A percentile compares a stretch with the other conserved stretches of the same genome.
Conservation (phyloP, 1,140 invertebrate genomes). For the Aleiodes sp. region DNA sequence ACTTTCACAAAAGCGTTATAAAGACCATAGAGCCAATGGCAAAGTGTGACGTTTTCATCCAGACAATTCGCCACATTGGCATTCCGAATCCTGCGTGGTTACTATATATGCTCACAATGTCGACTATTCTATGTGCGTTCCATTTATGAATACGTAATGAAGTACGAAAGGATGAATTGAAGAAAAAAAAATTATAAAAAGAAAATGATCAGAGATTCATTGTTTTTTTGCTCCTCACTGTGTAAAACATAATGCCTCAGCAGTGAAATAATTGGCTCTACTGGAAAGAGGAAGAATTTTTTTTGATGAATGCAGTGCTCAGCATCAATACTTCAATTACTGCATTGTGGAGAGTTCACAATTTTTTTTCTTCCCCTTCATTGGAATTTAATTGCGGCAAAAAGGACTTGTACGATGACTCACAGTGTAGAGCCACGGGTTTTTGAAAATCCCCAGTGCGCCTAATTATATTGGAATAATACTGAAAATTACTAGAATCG, state of each 20-base stretch:
- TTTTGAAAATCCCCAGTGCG: too few relatives aligned
- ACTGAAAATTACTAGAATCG: neutral
- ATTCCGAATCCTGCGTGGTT: conserved; percentile 49
- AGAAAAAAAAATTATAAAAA: neutral
- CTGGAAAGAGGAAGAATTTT: neutral
- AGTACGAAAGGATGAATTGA: conserved; percentile 36
- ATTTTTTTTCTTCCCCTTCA: neutral
- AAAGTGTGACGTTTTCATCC: conserved; percentile 9
- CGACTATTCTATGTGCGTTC: conserved; percentile 47
- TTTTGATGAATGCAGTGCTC: neutral
- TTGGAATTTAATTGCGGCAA: neutral
- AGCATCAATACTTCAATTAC: neutral
- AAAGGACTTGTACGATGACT: neutral
- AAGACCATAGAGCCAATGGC: conserved; percentile 22
- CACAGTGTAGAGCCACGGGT: neutral
- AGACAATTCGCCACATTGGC: conserved; percentile 30
- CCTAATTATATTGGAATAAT: neutral
- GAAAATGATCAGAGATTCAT: neutral
- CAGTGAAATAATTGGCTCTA: neutral
- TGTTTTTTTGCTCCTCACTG: neutral
- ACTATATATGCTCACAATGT: conserved; percentile 21
- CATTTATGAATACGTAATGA: conserved; percentile 55
- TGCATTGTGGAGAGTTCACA: neutral
- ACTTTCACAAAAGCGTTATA: conserved; percentile 21
- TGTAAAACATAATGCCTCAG: neutral